phyloP scores from a whole-genome alignment of 92 coral and sea anemone species.

The Epizoanthus illoricatus region DNA sequence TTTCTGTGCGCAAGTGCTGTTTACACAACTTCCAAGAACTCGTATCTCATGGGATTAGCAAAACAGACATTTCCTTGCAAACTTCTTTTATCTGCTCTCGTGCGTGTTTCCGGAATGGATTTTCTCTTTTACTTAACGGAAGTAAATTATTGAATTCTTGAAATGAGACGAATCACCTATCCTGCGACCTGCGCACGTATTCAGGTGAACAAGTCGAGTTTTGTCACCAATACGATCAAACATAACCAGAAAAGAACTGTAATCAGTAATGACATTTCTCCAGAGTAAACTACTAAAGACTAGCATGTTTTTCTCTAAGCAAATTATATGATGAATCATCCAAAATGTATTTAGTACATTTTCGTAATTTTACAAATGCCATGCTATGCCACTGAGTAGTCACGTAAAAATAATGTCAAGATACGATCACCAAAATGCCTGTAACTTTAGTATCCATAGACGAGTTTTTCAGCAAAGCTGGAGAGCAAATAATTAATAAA shows the following conservation, averaged over 20 bases:
- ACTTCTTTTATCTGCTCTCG: slow-evolving; percentile 42
- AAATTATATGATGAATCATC: slow-evolving; percentile 22
- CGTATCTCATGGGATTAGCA: slow-evolving; percentile 31
- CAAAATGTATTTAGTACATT: slow-evolving; percentile 14
- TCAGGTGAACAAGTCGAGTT: neutral
- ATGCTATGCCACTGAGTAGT: slow-evolving; percentile 2
- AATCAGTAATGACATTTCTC: neutral
- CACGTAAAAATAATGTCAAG: slow-evolving; percentile 36
- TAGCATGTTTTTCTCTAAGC: slow-evolving; percentile 7
- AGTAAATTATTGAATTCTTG: slow-evolving; percentile 38
- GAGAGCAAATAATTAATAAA: neutral
- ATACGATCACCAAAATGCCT: slow-evolving; percentile 22
- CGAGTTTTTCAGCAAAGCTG: slow-evolving; percentile 3
- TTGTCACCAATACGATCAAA: neutral
- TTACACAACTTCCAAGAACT: slow-evolving; percentile 36
- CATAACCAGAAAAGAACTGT: neutral
- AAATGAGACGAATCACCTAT: slow-evolving; percentile 32
- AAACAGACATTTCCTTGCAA: slow-evolving; percentile 43
- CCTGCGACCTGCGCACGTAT: slow-evolving; percentile 24
- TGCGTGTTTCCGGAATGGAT: slow-evolving; percentile 44
- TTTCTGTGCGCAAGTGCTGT: slow-evolving; percentile 32
- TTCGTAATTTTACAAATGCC: slow-evolving; percentile 21
- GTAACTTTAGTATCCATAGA: slow-evolving; percentile 1
- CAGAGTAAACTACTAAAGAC: neutral
- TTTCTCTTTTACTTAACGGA: slow-evolving; percentile 42